Base-by-base conservation (phyloP, 2,797 vertebrate genomes). In the Hafferia zeledoni region DNA sequence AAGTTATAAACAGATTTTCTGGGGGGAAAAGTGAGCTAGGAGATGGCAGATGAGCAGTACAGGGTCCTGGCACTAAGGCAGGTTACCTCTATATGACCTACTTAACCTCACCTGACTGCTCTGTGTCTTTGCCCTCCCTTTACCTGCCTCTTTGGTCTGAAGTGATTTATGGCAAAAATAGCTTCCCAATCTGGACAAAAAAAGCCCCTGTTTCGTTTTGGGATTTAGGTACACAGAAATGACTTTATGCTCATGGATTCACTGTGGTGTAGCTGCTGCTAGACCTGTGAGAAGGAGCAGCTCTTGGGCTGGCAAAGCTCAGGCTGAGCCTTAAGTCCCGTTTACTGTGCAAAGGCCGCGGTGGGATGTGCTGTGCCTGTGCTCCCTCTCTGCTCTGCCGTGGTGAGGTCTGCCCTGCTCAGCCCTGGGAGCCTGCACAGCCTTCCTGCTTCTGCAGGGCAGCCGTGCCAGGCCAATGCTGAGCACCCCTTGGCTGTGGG, bases 391-490 rank as follows among this genome's bases (percentile, higher is more conserved):
- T n/a, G 49, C 31, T 57, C 44, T 35, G 44, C 64, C 43, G 11
- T 2, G 4, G 41, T 1, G 6, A 1, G 49, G 15, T 37, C 41
- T 0, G 2, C 20, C 6, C 0, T 7, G 14, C 50, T 33, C 1
- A 0, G 3, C 22, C 31, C 30, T 7, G 1, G 35, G 37, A 55
- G 41, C 44, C 46, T 44, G 5, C 47, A 13, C 65, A 59, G 79
- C 28, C 67, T 22, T 7, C 33, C 28, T 50, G 1, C 56, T 57
- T 15, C 2, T 6, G 50, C 31, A 61, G 72, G 57, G 20, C 56
- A 78, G 37, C 82, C 20, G 44, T 1, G 31, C 4, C 64, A 22
- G 50, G 64, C 50, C 55, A 9, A 75, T 28, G 18, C 37, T 24
- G 46, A 35, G 23, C 8, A 24, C 3, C 9, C 16, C 64, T 50